Evolutionary conservation across 2,797 vertebrate genomes (phyloP).

Genomic region (Benthosema pterotum): DNA sequence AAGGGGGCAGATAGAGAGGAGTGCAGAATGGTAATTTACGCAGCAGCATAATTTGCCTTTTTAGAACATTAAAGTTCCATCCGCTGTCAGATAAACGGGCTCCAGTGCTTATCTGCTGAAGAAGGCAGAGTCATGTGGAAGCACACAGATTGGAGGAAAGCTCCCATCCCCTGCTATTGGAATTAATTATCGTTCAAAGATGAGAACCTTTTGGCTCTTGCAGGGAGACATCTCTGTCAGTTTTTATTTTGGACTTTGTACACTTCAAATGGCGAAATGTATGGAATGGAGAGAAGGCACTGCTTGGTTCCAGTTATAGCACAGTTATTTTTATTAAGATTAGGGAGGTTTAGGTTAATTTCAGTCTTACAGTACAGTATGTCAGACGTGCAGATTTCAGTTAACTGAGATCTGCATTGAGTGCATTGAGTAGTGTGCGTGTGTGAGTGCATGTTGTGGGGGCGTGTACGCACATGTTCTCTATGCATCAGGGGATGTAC

Average conservation of each 20-base stretch:
- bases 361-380: too few relatives aligned
- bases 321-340: background rate
- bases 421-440: too few relatives aligned
- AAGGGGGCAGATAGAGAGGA: slow-evolving; percentile 31
- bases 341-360: too few relatives aligned
- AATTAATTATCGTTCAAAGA: slow-evolving; percentile 58
- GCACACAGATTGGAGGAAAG: slow-evolving; percentile 46
- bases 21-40: slow-evolving; percentile 28
- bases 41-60: slow-evolving; percentile 53
- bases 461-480: too few relatives aligned
- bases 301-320: too few relatives aligned
- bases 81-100: slow-evolving; percentile 51
- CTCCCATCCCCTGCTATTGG: slow-evolving; percentile 46
- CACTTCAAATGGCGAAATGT: slow-evolving; percentile 23
- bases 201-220: slow-evolving; percentile 45
- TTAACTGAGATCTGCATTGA: too few relatives aligned
- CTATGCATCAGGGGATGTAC: too few relatives aligned
- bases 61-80: slow-evolving; percentile 57
- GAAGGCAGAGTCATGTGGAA: slow-evolving; percentile 22
- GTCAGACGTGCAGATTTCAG: too few relatives aligned
- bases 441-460: too few relatives aligned
- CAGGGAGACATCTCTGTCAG: slow-evolving; percentile 17
- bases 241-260: slow-evolving; percentile 28
- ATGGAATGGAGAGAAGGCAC: too few relatives aligned
- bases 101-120: slow-evolving; percentile 32